phyloP scores from a whole-genome alignment of 1,140 invertebrate species.

The Lethrus apterus region DNA sequence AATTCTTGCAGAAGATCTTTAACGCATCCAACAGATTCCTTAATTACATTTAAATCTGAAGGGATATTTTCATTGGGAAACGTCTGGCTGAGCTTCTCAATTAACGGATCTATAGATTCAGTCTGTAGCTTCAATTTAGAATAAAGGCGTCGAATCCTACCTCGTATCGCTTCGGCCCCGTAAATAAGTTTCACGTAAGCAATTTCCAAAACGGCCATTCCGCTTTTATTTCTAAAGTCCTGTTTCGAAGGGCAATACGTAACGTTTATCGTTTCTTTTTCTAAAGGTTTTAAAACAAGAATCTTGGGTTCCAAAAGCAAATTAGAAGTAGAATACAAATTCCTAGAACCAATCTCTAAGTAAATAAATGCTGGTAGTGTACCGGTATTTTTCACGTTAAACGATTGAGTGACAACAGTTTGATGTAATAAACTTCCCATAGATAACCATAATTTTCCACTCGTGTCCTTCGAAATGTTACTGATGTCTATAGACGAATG shows the following conservation, averaged over 20 bases:
- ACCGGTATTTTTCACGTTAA: conserved; percentile 44
- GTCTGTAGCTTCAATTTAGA: conserved; percentile 23
- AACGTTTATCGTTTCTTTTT: conserved; percentile 20
- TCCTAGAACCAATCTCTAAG: conserved; percentile 42
- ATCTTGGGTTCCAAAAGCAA: conserved; percentile 23
- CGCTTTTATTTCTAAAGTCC: background rate
- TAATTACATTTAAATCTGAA: conserved; percentile 3
- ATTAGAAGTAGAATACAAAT: conserved; percentile 26
- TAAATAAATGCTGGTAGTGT: conserved; percentile 43
- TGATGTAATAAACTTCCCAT: conserved; percentile 43
- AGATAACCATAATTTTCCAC: conserved; percentile 44
- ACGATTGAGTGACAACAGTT: conserved; percentile 36
- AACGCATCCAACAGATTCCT: conserved; percentile 1
- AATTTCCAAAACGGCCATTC: conserved; percentile 25
- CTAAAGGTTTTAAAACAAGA: conserved; percentile 26
- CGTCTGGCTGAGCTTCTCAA: conserved; percentile 20
- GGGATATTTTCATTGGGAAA: conserved; percentile 19
- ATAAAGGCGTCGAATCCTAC: conserved; percentile 26
- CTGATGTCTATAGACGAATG: conserved; percentile 41
- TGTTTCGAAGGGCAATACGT: conserved; percentile 3
- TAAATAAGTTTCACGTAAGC: conserved; percentile 26
- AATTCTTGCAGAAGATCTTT: conserved; percentile 9
- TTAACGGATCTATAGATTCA: conserved; percentile 20
- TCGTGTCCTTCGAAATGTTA: conserved; percentile 44
- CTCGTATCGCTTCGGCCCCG: conserved; percentile 30